phyloP scores from a whole-genome alignment of 2,888 invertebrate species.

The Temnothorax rugatulus region DNA sequence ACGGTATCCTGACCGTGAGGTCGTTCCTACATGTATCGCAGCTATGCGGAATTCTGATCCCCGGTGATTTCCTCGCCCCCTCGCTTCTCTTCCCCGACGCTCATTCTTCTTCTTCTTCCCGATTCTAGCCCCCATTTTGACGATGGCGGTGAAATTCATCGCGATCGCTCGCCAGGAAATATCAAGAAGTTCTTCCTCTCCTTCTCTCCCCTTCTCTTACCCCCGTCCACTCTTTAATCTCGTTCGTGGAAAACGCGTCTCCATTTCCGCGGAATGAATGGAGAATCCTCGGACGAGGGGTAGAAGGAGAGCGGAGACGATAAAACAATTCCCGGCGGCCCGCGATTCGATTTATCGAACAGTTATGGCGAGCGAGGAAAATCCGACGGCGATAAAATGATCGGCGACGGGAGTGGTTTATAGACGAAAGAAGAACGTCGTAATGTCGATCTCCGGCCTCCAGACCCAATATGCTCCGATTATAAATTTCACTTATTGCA shows the following conservation, averaged over 20 bases:
- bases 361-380: slow-evolving; percentile 42
- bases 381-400: slow-evolving; percentile 49
- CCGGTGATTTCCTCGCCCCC: slow-evolving; percentile 5
- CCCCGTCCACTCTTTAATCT: slow-evolving; percentile 39
- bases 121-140: slow-evolving; percentile 34
- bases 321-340: slow-evolving; percentile 41
- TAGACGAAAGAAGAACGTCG: neutral
- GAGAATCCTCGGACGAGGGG: slow-evolving; percentile 23
- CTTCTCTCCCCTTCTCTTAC: neutral
- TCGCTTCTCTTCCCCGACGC: neutral
- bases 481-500: slow-evolving; percentile 30
- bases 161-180: slow-evolving; percentile 54
- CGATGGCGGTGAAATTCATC: slow-evolving; percentile 51
- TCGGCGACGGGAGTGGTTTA: slow-evolving; percentile 21
- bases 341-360: slow-evolving; percentile 49
- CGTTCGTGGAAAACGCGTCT: slow-evolving; percentile 40
- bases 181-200: slow-evolving; percentile 29
- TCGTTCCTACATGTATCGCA: slow-evolving; percentile 22
- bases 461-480: slow-evolving; percentile 1
- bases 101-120: slow-evolving; percentile 8
- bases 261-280: slow-evolving; percentile 38
- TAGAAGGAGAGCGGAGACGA: slow-evolving; percentile 11
- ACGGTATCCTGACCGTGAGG: slow-evolving; percentile 6
- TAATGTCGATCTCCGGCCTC: neutral
- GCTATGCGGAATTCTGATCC: slow-evolving; percentile 29